phyloP scores from a whole-genome alignment of 2,888 invertebrate species.

The Schrankia costaestrigalis region DNA sequence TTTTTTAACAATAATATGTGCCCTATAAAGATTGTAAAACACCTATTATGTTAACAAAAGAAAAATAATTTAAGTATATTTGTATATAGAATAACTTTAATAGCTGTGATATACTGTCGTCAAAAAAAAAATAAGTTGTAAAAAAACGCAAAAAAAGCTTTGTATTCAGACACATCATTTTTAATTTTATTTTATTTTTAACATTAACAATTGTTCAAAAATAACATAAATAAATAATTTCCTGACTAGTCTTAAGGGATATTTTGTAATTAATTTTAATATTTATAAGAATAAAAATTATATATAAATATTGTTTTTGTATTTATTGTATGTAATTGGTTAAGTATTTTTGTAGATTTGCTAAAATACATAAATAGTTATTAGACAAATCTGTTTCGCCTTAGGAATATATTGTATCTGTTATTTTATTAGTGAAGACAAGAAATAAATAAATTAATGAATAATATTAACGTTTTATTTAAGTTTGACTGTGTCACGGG shows the following conservation, averaged over 20 bases:
- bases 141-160: conserved; percentile 40
- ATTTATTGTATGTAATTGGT: conserved; percentile 62
- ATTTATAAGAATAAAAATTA: conserved; percentile 47
- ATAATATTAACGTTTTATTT: conserved; percentile 5
- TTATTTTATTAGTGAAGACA: conserved; percentile 56
- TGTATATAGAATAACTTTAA: conserved; percentile 65
- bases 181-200: conserved; percentile 26
- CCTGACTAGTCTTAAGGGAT: conserved; percentile 70
- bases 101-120: conserved; percentile 75
- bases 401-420: conserved; percentile 57
- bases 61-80: conserved; percentile 38
- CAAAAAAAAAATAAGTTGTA: conserved; percentile 38
- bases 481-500: too few species aligned
- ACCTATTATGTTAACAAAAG: conserved; percentile 38
- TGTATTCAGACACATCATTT: conserved; percentile 27
- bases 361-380: conserved; percentile 39
- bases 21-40: conserved; percentile 42
- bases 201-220: conserved; percentile 11
- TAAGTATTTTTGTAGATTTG: conserved; percentile 42
- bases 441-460: conserved; percentile 55
- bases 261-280: conserved; percentile 45
- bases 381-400: conserved; percentile 52
- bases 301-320: conserved; percentile 50
- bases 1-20: conserved; percentile 46
- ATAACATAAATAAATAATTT: conserved; percentile 37